These are phyloP conservation scores for Eupsittula cactorum DNA, from an alignment of 2,113 vertebrate genomes.

Conservation along the genomic window DNA sequence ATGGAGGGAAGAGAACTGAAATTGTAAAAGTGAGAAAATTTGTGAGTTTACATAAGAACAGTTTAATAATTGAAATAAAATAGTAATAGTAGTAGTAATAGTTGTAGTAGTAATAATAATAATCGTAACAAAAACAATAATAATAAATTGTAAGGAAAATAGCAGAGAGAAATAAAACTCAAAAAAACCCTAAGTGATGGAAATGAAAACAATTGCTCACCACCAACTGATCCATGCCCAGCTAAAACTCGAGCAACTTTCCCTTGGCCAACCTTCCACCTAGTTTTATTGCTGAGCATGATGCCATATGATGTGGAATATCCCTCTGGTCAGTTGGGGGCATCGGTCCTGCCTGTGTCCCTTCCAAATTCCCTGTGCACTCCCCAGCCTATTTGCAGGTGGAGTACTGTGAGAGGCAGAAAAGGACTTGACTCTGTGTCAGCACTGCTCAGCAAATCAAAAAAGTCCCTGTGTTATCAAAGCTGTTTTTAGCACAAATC, in stretches of 20 bases:
- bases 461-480: fast-evolving
- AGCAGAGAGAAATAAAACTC: neutral
- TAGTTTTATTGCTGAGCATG: neutral
- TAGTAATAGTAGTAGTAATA: neutral
- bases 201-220: neutral
- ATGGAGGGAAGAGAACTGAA: neutral
- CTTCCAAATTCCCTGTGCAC: neutral
- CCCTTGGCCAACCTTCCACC: neutral
- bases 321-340: too few relatives aligned
- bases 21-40: neutral
- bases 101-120: neutral
- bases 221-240: neutral
- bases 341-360: neutral
- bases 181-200: neutral
- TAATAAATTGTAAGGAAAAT: neutral
- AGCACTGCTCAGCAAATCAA: neutral
- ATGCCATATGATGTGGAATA: neutral
- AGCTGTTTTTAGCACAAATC: neutral
- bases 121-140: neutral
- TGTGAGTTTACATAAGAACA: neutral
- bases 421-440: neutral
- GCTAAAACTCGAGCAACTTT: neutral
- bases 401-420: neutral
- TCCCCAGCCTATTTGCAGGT: fast-evolving
- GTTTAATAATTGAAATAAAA: neutral